These are phyloP conservation scores for Cydia fagiglandana DNA, from an alignment of 1,140 invertebrate genomes.

Conservation along the genomic window DNA sequence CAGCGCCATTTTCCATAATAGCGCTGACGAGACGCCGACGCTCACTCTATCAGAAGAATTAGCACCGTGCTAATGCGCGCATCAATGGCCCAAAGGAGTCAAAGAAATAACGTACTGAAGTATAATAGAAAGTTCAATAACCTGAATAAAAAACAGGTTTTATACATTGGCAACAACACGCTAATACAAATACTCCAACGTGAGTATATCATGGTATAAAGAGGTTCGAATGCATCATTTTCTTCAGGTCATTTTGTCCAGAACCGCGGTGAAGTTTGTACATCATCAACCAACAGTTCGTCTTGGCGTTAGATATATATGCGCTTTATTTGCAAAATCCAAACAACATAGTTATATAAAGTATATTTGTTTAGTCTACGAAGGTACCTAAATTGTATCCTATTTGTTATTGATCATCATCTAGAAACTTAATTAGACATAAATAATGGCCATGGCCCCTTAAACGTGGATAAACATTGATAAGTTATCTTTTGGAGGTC, in stretches of 20 bases:
- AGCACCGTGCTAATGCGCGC: neutral
- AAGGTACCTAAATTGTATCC: neutral
- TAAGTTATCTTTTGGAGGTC: neutral
- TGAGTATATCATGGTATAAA: conserved; percentile 22
- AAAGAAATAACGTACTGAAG: neutral
- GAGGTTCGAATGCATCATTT: neutral
- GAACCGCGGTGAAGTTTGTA: neutral
- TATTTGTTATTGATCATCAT: neutral
- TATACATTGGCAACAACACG: conserved; percentile 13
- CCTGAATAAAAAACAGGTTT: conserved; percentile 27
- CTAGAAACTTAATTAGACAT: neutral
- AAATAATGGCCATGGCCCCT: conserved; percentile 1
- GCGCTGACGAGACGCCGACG: no score
- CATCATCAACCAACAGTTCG: neutral
- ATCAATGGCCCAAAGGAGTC: neutral
- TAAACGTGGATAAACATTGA: conserved; percentile 16
- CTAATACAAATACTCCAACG: conserved; percentile 19
- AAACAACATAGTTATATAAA: neutral
- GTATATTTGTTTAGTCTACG: neutral
- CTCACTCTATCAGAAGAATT: neutral
- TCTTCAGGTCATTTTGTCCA: neutral
- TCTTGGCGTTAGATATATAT: neutral
- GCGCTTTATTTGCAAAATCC: neutral
- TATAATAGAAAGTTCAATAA: conserved; percentile 25
- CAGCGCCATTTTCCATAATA: no score